phyloP scores from a whole-genome alignment of 2,888 invertebrate genomes.

The Pheosia gnoma region DNA sequence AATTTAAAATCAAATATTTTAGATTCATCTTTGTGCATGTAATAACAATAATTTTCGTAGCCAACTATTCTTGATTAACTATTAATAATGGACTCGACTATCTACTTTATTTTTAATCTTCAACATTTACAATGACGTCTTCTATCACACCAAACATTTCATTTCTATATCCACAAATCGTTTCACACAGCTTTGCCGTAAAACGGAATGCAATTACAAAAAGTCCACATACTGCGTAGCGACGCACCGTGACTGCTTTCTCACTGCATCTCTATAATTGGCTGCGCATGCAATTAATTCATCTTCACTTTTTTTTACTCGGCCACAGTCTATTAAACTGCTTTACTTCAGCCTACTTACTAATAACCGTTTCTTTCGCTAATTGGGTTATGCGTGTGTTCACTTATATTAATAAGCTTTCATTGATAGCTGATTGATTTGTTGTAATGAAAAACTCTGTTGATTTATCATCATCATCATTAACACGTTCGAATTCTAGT shows the following conservation, averaged over 20 bases:
- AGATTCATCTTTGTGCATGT: too few species aligned
- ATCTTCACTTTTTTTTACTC: slow-evolving; percentile 73
- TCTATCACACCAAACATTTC: background rate
- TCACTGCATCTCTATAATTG: slow-evolving; percentile 70
- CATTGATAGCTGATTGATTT: slow-evolving; percentile 17
- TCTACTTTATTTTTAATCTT: too few species aligned
- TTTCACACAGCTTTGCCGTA: slow-evolving; percentile 11
- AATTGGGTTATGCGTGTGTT: slow-evolving; percentile 51
- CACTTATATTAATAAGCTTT: slow-evolving; percentile 15
- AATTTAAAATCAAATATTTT: too few species aligned
- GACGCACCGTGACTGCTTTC: slow-evolving; percentile 78
- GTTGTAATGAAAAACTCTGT: background rate
- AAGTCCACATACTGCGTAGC: slow-evolving; percentile 56
- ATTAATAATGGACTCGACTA: too few species aligned
- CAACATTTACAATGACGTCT: too few species aligned
- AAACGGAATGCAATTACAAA: slow-evolving; percentile 44
- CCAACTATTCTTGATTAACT: too few species aligned
- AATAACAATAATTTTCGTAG: too few species aligned
- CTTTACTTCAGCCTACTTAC: slow-evolving; percentile 60
- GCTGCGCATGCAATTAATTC: slow-evolving; percentile 63
- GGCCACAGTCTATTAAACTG: slow-evolving; percentile 76
- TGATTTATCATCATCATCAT: slow-evolving; percentile 10
- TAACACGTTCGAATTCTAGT: too few species aligned
- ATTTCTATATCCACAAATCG: background rate
- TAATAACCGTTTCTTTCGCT: slow-evolving; percentile 58